Conservation (phyloP, 2,888 invertebrate species). For the Pilophorus perplexus region DNA sequence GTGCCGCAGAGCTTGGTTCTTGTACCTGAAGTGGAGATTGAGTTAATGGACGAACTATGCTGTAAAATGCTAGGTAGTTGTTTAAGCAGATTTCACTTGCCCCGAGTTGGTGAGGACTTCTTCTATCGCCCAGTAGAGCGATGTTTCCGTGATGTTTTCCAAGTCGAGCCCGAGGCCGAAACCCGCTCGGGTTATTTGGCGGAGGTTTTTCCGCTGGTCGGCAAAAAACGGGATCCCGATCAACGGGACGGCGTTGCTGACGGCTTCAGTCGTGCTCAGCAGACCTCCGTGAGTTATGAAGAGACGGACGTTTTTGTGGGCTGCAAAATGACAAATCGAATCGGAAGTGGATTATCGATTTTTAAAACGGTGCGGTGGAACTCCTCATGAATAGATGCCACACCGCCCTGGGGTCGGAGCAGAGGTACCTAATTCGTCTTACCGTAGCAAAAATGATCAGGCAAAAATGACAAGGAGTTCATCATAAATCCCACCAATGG, state of each 20-base stretch:
- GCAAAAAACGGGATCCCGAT: slow-evolving; percentile 42
- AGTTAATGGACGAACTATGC: too few relatives aligned
- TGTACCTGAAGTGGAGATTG: slow-evolving; percentile 41
- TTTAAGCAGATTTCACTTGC: too few relatives aligned
- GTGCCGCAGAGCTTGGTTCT: slow-evolving; percentile 19
- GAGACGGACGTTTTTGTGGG: slow-evolving; percentile 35
- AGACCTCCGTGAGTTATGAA: slow-evolving; percentile 42
- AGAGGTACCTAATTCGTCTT: not conserved
- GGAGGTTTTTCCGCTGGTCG: slow-evolving; percentile 41
- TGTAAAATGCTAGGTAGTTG: too few relatives aligned
- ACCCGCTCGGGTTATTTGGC: not conserved
- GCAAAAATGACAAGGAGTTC: too few relatives aligned
- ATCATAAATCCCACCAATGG: too few relatives aligned
- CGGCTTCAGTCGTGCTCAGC: slow-evolving; percentile 39
- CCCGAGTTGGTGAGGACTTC: slow-evolving; percentile 38
- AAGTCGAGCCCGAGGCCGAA: slow-evolving; percentile 25
- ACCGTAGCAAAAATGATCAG: not conserved
- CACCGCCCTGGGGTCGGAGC: too few relatives aligned
- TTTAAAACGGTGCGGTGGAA: too few relatives aligned
- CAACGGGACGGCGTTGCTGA: slow-evolving; percentile 37
- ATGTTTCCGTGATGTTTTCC: slow-evolving; percentile 34
- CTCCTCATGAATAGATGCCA: too few relatives aligned
- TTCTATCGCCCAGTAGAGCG: slow-evolving; percentile 39
- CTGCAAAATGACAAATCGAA: too few relatives aligned
- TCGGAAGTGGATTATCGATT: too few relatives aligned